phyloP scores from a whole-genome alignment of 35 echinoderm and acorn worm genomes.

The Anneissia japonica region DNA sequence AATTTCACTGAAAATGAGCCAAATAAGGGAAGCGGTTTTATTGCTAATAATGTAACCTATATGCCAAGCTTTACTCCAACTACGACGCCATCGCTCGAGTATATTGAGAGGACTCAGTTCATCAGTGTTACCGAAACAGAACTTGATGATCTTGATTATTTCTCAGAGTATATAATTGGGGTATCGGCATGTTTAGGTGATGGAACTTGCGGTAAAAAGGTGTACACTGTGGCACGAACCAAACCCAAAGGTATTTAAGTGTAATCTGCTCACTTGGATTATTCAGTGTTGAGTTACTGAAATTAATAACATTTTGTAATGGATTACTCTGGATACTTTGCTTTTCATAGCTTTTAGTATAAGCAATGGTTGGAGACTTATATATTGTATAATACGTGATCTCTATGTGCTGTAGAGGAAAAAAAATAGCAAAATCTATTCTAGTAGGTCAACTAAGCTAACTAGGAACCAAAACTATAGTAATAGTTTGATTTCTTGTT shows the following conservation, averaged over 20 bases:
- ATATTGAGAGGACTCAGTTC: neutral
- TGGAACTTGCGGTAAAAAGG: neutral
- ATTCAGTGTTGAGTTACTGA: neutral
- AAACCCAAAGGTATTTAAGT: neutral
- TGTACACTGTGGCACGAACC: neutral
- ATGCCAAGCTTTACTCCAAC: neutral
- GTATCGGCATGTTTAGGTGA: neutral
- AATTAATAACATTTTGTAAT: too few species aligned
- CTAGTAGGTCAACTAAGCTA: too few species aligned
- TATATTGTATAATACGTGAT: too few species aligned
- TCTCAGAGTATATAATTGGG: neutral
- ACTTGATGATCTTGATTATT: neutral
- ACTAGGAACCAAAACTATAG: too few species aligned
- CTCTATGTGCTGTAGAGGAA: too few species aligned
- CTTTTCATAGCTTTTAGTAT: too few species aligned
- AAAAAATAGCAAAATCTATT: too few species aligned
- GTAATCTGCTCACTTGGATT: neutral
- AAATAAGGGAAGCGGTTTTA: neutral
- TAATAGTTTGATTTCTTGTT: too few species aligned
- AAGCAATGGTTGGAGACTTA: too few species aligned
- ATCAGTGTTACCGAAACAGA: neutral
- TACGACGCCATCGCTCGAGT: neutral
- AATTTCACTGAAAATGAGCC: neutral
- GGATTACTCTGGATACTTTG: too few species aligned
- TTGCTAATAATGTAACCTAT: neutral